phyloP scores from a whole-genome alignment of 1,140 invertebrate genomes.

The Cydia amplana region DNA sequence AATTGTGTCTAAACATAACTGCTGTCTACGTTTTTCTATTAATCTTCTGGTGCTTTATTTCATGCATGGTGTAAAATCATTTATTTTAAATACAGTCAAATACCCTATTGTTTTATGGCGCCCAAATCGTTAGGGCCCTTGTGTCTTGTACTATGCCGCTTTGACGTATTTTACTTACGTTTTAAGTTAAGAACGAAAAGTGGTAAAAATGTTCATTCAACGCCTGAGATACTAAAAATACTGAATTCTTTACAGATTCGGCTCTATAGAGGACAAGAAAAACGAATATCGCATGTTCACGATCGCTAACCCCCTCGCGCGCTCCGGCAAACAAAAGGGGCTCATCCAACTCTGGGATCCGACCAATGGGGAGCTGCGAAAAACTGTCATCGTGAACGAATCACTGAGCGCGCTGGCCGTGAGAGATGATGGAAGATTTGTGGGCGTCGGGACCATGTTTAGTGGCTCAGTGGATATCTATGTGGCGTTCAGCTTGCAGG shows the following conservation, averaged over 20 bases:
- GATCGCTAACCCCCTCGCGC: conserved; percentile 87
- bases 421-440: conserved; percentile 93
- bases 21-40: too few relatives aligned
- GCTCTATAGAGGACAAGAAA: conserved; percentile 83
- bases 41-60: too few relatives aligned
- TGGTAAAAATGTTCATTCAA: too few relatives aligned
- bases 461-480: conserved; percentile 94
- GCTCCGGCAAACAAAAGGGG: conserved; percentile 85
- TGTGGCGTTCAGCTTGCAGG: conserved; percentile 94
- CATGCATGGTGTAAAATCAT: too few relatives aligned
- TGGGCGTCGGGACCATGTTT: conserved; percentile 96
- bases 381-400: conserved; percentile 83
- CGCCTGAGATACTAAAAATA: neutral
- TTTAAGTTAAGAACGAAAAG: too few relatives aligned
- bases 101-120: too few relatives aligned
- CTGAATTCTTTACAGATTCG: conserved; percentile 80
- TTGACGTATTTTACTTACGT: too few relatives aligned
- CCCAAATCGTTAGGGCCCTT: too few relatives aligned
- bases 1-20: too few relatives aligned
- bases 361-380: conserved; percentile 76
- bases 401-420: conserved; percentile 92
- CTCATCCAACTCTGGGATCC: conserved; percentile 87
- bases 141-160: too few relatives aligned
- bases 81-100: too few relatives aligned
- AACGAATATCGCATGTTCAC: conserved; percentile 87